These are phyloP conservation scores for Reinhardtius hippoglossoides DNA, from an alignment of 2,113 vertebrate genomes.

Conservation along the genomic window DNA sequence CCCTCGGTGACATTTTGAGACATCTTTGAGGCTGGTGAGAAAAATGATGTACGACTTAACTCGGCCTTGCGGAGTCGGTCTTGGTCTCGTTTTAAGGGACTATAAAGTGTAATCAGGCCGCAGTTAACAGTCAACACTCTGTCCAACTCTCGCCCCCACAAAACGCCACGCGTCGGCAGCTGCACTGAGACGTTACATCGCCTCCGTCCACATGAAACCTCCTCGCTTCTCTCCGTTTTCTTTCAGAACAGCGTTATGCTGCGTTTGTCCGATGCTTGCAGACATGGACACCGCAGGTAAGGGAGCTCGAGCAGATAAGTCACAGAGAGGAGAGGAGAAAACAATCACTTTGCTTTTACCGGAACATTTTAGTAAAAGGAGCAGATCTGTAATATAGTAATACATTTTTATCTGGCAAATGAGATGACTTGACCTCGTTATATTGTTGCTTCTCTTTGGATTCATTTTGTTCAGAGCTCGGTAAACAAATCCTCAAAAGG, in stretches of 20 bases:
- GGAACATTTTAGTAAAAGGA: no score
- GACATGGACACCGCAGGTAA: not conserved
- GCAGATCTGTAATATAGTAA: no score
- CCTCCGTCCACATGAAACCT: not conserved
- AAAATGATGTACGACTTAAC: conserved; percentile 69
- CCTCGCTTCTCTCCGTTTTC: not conserved
- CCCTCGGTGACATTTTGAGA: conserved; percentile 17
- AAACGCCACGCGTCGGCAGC: not conserved
- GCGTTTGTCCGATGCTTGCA: not conserved
- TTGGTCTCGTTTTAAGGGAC: conserved; percentile 51
- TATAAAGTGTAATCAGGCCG: conserved; percentile 63
- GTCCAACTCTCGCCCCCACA: conserved; percentile 48
- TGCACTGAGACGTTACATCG: not conserved
- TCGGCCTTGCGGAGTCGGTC: conserved; percentile 54
- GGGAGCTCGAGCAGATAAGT: conserved; percentile 23
- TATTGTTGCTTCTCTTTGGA: not conserved
- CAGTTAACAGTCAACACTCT: conserved; percentile 60
- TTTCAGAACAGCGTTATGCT: conserved; percentile 10
- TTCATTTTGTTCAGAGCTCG: no score
- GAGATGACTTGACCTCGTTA: not conserved
- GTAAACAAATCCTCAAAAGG: no score
- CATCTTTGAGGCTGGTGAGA: conserved; percentile 68
- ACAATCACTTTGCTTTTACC: no score
- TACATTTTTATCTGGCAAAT: no score
- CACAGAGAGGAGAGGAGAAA: conserved; percentile 1